Percentiles rank a stretch among this genome's conserved stretches.
These are phyloP conservation scores for Creontiades dilutus DNA, from an alignment of 2,888 invertebrate species.

Conservation along the genomic window DNA sequence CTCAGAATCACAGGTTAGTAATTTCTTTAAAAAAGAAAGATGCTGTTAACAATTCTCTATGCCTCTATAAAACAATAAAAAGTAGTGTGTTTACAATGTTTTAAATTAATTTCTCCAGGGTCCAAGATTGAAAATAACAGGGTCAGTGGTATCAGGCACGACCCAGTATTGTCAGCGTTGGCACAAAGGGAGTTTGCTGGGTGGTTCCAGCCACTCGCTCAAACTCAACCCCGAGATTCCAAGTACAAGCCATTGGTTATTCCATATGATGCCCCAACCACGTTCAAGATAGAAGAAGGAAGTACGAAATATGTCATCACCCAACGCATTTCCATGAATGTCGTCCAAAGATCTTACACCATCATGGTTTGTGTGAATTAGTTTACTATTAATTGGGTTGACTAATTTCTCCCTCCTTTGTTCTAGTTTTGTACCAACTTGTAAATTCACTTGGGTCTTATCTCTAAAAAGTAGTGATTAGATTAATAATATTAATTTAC, in stretches of 20 bases:
- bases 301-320: slow-evolving; percentile 91
- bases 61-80: not conserved
- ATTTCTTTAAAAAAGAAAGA: not conserved
- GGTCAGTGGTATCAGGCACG: slow-evolving; percentile 93
- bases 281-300: slow-evolving; percentile 81
- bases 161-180: slow-evolving; percentile 90
- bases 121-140: slow-evolving; percentile 90
- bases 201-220: slow-evolving; percentile 89
- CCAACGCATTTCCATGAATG: slow-evolving; percentile 82
- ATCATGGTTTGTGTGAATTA: slow-evolving; percentile 76
- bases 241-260: slow-evolving; percentile 87
- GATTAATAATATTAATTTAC: too few relatives aligned
- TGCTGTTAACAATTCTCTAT: not conserved
- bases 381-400: not conserved
- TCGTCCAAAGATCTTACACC: slow-evolving; percentile 77
- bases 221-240: slow-evolving; percentile 84
- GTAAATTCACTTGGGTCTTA: too few relatives aligned
- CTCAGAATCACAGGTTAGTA: slow-evolving; percentile 83
- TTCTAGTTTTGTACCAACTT: too few relatives aligned
- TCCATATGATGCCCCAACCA: slow-evolving; percentile 89
- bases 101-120: slow-evolving; percentile 78
- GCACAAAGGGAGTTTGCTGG: slow-evolving; percentile 95
- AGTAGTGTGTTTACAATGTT: not conserved
- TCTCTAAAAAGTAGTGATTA: too few relatives aligned
- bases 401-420: too few relatives aligned